Evolutionary conservation across 2,113 vertebrate species (phyloP).

Genomic region (Mionectes macconnelli): DNA sequence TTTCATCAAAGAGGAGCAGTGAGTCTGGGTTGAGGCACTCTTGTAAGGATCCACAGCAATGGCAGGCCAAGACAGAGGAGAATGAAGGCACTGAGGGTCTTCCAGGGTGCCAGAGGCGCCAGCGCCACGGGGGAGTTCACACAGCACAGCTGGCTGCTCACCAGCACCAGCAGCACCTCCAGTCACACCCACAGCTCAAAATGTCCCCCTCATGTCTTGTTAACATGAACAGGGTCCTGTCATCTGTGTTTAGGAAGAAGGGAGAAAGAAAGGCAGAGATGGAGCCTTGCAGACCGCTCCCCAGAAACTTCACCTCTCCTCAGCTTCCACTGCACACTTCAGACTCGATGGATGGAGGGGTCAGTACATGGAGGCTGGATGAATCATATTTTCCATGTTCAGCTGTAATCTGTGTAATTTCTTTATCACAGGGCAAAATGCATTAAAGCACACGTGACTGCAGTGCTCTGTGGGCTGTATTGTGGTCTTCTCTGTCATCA

Average conservation of each 20-base stretch:
- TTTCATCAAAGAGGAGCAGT: not conserved
- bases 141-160: rapidly evolving
- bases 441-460: not conserved
- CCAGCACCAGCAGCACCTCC: rapidly evolving
- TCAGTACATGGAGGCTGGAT: not conserved
- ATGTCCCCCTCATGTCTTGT: rapidly evolving
- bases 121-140: not conserved
- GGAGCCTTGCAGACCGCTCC: not conserved
- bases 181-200: rapidly evolving
- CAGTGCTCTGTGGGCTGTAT: not conserved
- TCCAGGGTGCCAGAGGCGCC: rapidly evolving
- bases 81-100: not conserved
- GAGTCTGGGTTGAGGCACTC: not conserved
- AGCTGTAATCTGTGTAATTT: not conserved
- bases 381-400: slow-evolving; percentile 13
- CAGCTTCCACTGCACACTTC: not conserved
- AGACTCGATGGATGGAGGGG: not conserved
- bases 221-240: not conserved
- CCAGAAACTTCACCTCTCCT: not conserved
- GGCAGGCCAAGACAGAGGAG: not conserved
- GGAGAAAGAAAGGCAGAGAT: not conserved
- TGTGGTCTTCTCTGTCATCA: not conserved
- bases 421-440: not conserved
- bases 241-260: not conserved
- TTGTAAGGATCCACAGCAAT: rapidly evolving